Evolutionary conservation across 1,140 invertebrate genomes (phyloP).

Genomic region (Delia radicum): DNA sequence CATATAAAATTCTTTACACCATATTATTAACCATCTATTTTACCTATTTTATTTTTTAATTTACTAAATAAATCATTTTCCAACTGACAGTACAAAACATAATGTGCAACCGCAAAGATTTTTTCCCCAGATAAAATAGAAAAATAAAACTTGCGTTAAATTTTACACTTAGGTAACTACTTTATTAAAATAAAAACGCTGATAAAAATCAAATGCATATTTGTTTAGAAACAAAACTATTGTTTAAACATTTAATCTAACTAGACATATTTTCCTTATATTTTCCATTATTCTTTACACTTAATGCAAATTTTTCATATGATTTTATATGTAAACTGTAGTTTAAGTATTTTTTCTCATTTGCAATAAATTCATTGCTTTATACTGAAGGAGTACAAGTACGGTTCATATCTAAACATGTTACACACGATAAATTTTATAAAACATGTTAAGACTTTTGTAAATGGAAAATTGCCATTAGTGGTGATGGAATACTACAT

Average conservation of each 20-base stretch:
- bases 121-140: background rate
- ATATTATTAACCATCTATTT: too few relatives aligned
- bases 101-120: background rate
- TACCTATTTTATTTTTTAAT: too few relatives aligned
- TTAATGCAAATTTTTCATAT: background rate
- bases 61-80: too few relatives aligned
- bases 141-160: background rate
- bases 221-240: background rate
- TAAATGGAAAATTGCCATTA: background rate
- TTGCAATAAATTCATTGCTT: background rate
- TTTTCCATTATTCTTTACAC: background rate
- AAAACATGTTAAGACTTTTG: background rate
- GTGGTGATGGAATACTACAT: background rate
- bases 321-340: background rate
- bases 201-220: background rate
- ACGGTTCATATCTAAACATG: background rate
- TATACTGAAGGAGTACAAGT: background rate
- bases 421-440: constrained; percentile 1
- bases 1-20: too few relatives aligned
- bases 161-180: background rate
- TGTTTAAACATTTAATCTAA: background rate
- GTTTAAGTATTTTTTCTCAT: background rate
- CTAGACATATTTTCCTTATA: background rate
- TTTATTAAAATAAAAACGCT: background rate
- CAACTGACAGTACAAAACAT: background rate